Conservation (phyloP, 2,888 invertebrate genomes). For the Sarcophaga caerulescens region DNA sequence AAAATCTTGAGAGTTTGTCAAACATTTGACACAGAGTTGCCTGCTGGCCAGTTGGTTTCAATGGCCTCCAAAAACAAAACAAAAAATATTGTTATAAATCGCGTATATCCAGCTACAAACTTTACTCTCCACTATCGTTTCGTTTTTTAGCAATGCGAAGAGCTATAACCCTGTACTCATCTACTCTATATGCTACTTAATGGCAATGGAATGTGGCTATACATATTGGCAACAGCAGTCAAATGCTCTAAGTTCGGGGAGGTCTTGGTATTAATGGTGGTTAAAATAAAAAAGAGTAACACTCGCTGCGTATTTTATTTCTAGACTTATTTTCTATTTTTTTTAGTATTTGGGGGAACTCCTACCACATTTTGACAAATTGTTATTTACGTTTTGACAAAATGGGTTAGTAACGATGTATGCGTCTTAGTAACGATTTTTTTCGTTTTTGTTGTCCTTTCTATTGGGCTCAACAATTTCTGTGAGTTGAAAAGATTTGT, state of each 20-base stretch:
- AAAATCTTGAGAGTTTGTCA: constrained; percentile 26
- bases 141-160: constrained; percentile 35
- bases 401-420: constrained; percentile 69
- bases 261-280: constrained; percentile 51
- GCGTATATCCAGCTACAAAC: constrained; percentile 50
- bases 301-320: background rate
- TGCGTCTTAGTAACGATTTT: constrained; percentile 46
- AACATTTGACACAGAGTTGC: constrained; percentile 59
- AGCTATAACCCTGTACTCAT: constrained; percentile 55
- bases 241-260: constrained; percentile 32
- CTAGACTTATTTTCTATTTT: background rate
- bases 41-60: constrained; percentile 21
- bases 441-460: constrained; percentile 11
- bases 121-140: constrained; percentile 6
- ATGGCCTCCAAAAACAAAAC: no score
- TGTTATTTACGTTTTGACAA: constrained; percentile 58
- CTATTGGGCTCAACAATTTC: background rate
- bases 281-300: constrained; percentile 26
- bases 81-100: constrained; percentile 10
- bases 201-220: constrained; percentile 42
- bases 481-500: background rate
- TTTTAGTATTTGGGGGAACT: constrained; percentile 12
- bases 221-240: constrained; percentile 47
- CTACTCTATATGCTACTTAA: constrained; percentile 26
- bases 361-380: constrained; percentile 50